A percentile compares a stretch with the other conserved stretches of the same genome.
These are phyloP conservation scores for Philotrypesis tridentata DNA, from an alignment of 1,140 invertebrate species.

Conservation along the genomic window DNA sequence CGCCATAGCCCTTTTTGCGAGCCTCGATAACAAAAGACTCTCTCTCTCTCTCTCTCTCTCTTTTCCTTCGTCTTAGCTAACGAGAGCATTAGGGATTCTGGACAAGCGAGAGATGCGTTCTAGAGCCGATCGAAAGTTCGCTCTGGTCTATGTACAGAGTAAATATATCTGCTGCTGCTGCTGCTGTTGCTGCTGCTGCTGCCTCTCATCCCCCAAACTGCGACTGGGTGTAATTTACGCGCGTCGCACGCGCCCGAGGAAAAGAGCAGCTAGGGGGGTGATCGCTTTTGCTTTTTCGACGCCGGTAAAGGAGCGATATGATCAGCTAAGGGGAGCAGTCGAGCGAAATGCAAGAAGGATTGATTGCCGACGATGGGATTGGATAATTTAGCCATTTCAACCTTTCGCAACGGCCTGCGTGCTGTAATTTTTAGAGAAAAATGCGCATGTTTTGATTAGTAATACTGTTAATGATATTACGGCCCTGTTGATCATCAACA, in stretches of 20 bases:
- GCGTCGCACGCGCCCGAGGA: not conserved
- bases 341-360: too few relatives aligned
- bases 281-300: not conserved
- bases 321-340: too few relatives aligned
- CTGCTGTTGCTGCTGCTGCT: not conserved
- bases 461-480: too few relatives aligned
- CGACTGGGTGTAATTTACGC: not conserved
- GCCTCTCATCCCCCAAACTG: not conserved
- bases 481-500: too few relatives aligned
- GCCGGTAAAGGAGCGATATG: not conserved
- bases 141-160: not conserved
- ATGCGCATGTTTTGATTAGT: too few relatives aligned
- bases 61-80: not conserved
- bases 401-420: too few relatives aligned
- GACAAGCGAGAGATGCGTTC: too few relatives aligned
- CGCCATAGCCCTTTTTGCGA: not conserved
- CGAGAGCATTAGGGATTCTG: not conserved
- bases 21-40: not conserved
- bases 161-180: not conserved
- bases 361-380: too few relatives aligned
- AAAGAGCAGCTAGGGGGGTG: not conserved
- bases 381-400: too few relatives aligned
- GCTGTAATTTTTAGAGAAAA: too few relatives aligned
- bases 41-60: too few relatives aligned
- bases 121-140: not conserved